Base-by-base conservation (phyloP, 2,888 invertebrate genomes). In the Branchipolynoe longqiensis region DNA sequence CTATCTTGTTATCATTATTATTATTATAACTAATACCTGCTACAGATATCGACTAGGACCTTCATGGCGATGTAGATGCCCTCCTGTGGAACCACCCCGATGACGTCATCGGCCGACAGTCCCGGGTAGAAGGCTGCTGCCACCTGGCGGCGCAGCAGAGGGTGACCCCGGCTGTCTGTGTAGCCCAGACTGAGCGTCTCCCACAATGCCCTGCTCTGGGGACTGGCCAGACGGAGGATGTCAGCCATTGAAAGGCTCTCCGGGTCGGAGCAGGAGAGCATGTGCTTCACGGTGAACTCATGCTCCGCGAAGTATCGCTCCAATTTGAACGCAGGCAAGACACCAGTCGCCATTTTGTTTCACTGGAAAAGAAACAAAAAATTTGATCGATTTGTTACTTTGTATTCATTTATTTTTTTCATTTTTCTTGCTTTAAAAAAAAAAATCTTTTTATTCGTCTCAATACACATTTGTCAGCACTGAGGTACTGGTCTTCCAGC, bases 11-110 rank as follows among this genome's bases (percentile, higher is more conserved):
- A n/a, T n/a, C n/a, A n/a, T n/a, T n/a, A n/a, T n/a, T n/a, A n/a
- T n/a, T n/a, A n/a, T n/a, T n/a, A n/a, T n/a, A n/a, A n/a, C n/a
- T n/a, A 3, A 28, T 85, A 86, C 87, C 78, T 85, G 25, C 59
- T 82, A 22, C 85, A 64, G 54, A 84, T 69, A 36, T 81, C n/a
- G 6, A 82, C 56, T 0, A 89, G n/a, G 82, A 84, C 85, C n/a
- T 85, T 86, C 89, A 89, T 88, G 28, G 85, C 89, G 6, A 89
- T 83, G 38, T 86, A 88, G 41, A 89, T 89, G 31, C 89, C 89
- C 58, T 89, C 89, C 58, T 88, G 87, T 8, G 89, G 89, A 12
- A 82, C 84, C 18, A 88, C 36, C 18, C 85, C 81, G 36, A 87
- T 54, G 12, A 86, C 86, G 33, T 88, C 84, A 3, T 86, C 86